Evolutionary conservation across 2,888 invertebrate species (phyloP), one percentile per base, ranked within the genome.

Genomic region (Eupithecia subumbrata): DNA sequence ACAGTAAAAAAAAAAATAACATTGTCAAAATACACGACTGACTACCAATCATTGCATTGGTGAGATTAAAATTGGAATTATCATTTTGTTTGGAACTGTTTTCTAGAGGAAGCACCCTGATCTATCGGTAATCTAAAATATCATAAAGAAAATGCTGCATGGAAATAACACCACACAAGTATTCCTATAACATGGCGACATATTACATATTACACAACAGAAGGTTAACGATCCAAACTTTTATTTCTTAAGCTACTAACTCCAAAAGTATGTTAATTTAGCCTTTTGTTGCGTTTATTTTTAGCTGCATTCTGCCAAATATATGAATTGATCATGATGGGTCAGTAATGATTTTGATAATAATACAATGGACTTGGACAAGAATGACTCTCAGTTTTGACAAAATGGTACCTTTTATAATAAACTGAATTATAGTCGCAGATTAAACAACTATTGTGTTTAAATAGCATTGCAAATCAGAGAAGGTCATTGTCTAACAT

Each of bases 401-500:
- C 78, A 79, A 45, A 80, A 76, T 74, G 34, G 74, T 70, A 64
- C 71, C 16, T 40, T 14, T n/a, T 71, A 25, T 43, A 16, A 34
- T n/a, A 9, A 74, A 74, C 18, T 45, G 40, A 74, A 56, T 56
- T 73, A n/a, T n/a, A 25, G 74, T 60, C 76, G 76, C 76, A 72
- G 75, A 80, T 78, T 76, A 14, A 74, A 78, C 75, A 60, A 72
- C 60, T 71, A 72, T 67, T 48, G 77, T 81, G 77, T 79, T 70
- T 34, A 73, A 77, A 74, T 76, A 78, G 78, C 78, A 77, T 79
- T 78, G 80, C 79, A 81, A 81, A 80, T 80, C 69, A 80, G 80
- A 79, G 72, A 74, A 74, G 56, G 60, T 71, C 16, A 74, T 74
- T 69, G 69, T 71, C 73, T 74, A 76, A 75, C 71, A 74, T 34